These are phyloP conservation scores for Zaprionus capensis DNA, from an alignment of 1,140 invertebrate genomes.

Conservation along the genomic window DNA sequence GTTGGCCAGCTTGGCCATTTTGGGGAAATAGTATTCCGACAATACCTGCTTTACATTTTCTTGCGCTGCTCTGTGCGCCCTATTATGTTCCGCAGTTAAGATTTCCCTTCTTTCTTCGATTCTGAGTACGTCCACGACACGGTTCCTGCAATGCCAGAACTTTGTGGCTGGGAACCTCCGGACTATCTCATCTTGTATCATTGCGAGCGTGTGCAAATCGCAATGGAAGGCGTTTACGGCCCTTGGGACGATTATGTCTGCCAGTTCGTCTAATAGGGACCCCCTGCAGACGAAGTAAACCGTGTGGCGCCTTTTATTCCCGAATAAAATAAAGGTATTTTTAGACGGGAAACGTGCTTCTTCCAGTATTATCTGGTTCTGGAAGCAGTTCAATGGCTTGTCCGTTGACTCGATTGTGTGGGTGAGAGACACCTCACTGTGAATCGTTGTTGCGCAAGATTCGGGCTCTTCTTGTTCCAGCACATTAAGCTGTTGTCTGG, in stretches of 20 bases:
- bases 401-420: not conserved
- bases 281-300: not conserved
- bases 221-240: conserved; percentile 4
- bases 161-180: not conserved
- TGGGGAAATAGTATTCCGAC: conserved; percentile 6
- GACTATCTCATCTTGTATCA: conserved; percentile 12
- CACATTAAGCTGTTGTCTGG: conserved; percentile 35
- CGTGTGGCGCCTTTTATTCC: not conserved
- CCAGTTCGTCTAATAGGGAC: not conserved
- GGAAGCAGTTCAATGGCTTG: conserved; percentile 19
- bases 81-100: not conserved
- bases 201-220: conserved; percentile 10
- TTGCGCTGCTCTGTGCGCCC: not conserved
- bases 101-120: conserved; percentile 9
- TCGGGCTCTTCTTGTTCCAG: not conserved
- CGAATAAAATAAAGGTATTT: not conserved
- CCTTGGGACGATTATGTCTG: not conserved
- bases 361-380: conserved; percentile 18
- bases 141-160: not conserved
- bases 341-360: not conserved
- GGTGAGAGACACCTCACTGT: not conserved
- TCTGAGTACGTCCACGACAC: not conserved
- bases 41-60: conserved; percentile 8
- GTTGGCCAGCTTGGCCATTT: too few species aligned
- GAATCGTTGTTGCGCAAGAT: not conserved